Evolutionary conservation across 2,113 vertebrate genomes (phyloP).

Genomic region (Calidris pugnax): DNA sequence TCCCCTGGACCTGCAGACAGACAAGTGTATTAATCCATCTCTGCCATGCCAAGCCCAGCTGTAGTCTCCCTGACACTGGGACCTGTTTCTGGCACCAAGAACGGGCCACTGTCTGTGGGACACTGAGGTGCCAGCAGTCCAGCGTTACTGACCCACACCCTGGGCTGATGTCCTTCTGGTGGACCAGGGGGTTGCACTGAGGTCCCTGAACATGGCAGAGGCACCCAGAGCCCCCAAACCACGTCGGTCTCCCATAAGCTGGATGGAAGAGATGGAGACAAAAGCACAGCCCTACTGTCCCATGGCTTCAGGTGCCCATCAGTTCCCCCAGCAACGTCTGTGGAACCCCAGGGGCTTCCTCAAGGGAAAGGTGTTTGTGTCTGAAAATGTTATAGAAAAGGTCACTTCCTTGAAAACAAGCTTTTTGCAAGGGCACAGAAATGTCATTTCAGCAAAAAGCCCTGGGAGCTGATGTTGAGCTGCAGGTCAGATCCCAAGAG

Average conservation of each 20-base stretch:
- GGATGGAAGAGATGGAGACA: neutral
- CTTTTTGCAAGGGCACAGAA: neutral
- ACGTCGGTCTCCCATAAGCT: neutral
- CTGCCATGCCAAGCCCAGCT: neutral
- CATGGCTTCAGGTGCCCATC: neutral
- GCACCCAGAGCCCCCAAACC: neutral
- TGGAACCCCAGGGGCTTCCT: neutral
- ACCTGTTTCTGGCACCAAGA: neutral
- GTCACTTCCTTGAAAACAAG: neutral
- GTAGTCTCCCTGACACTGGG: neutral
- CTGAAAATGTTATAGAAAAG: neutral
- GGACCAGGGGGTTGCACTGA: neutral
- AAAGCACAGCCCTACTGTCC: neutral
- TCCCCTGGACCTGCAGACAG: neutral
- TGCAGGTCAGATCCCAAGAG: neutral
- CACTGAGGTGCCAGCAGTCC: neutral
- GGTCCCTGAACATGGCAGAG: neutral
- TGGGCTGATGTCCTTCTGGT: neutral
- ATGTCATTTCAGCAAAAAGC: neutral
- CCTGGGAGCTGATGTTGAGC: neutral
- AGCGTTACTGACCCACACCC: neutral
- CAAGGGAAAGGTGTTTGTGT: neutral
- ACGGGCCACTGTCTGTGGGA: fast-evolving
- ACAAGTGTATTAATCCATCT: neutral
- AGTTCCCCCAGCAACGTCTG: neutral